Evolutionary conservation across 2,113 vertebrate genomes (phyloP), one percentile per base, ranked within the genome.

Genomic region (Phodopus roborovskii): DNA sequence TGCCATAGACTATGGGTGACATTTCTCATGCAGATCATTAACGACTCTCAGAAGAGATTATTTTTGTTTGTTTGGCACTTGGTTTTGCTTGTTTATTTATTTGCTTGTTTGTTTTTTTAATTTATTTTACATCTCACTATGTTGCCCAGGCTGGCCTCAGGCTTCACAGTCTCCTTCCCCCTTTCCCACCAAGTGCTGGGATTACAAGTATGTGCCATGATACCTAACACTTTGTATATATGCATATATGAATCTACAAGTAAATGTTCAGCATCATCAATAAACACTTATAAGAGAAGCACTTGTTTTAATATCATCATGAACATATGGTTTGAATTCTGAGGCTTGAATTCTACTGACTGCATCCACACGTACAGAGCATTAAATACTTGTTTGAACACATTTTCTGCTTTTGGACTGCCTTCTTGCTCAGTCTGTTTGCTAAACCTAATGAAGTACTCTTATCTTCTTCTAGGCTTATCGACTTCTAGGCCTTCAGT

Each of bases 401-500:
- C 53, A 81, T 82, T 82, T 90, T 7, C 30, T 50, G 28, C 88
- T 24, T 86, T 77, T 82, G n/a, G 68, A 81, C 16, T 90, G 75
- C 9, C 60, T 83, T 90, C 62, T 62, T 56, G 20, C 60, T 89
- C 36, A 42, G 11, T n/a, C n/a, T 95, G 64, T 94, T 92, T 92
- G 33, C 60, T 87, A 58, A 12, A 53, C 60, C 74, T 92, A 89
- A 92, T 84, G 60, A 89, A 87, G 36, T n/a, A 82, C 62, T 70
- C 16, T 70, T 78, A 62, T 90, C 84, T 81, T 71, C 79, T 95
- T 86, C 58, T 56, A 94, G 74, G 74, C 81, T 94, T 53, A 53
- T 90, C 56, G 82, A 30, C 73, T 64, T 39, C 75, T 74, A 68
- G 62, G 30, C 83, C 58, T 62, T 91, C 39, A 62, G 19, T 75